Evolutionary conservation across 2,888 invertebrate species (phyloP), one percentile per base, ranked within the genome.

Genomic region (Noctua pronuba): DNA sequence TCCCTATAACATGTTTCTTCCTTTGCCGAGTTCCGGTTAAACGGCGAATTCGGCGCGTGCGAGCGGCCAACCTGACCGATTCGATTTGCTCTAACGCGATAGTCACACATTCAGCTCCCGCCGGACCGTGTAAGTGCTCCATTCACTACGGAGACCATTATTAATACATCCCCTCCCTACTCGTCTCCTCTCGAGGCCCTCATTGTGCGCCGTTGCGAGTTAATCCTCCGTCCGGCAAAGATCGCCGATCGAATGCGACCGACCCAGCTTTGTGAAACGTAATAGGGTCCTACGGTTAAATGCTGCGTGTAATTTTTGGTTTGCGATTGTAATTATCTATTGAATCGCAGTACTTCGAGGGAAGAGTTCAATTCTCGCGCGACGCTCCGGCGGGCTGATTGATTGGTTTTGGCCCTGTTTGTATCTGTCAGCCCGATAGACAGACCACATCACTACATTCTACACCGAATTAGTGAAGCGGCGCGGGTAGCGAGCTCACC

Each of bases 321-420:
- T 96, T 95, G 96, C 95, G 92, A 94, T 95, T 95, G 95, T 95
- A 96, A 96, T 96, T 96, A 95, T 96, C 94, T 95, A 95, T 95
- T 94, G 94, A 94, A 94, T 94, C 91, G 94, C 92, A 87, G 90
- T 92, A 91, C 92, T 94, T 91, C 91, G 91, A 92, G 95, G 94
- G 95, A 95, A 95, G 95, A 96, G 95, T 96, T 95, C 95, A 94
- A 96, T 96, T 96, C 95, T 94, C 93, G 92, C 92, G 94, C 93
- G 93, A 93, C 94, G 95, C 94, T 95, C 92, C 93, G 89, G 76
- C 92, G 93, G 90, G 88, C 94, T 95, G 96, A 96, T 95, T 95
- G 96, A 96, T 96, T 96, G 95, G 94, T 94, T 96, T 94, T 91
- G 91, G 90, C 89, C 91, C 91, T 91, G 92, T 93, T 92, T 92